phyloP scores from a whole-genome alignment of 2,888 invertebrate species.

The Spatulosminthurus flaviceps region DNA sequence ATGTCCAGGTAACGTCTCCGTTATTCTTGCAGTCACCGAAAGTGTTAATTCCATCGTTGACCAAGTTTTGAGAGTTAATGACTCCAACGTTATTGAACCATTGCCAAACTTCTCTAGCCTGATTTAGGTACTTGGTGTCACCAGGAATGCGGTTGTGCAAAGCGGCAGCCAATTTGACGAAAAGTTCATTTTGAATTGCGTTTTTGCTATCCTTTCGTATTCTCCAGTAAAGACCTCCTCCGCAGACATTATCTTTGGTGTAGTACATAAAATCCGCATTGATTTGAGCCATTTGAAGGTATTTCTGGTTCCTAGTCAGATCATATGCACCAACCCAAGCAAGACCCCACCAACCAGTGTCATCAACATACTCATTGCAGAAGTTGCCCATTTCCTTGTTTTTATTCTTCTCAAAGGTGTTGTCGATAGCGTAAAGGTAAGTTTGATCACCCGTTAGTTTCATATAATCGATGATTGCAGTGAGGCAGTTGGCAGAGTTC shows the following conservation, averaged over 20 bases:
- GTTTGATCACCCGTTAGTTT: conserved; percentile 44
- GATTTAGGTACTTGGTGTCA: conserved; percentile 54
- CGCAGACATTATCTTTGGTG: conserved; percentile 58
- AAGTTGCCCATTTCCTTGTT: conserved; percentile 47
- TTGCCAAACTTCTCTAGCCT: conserved; percentile 55
- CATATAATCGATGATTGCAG: conserved; percentile 59
- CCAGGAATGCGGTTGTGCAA: conserved; percentile 58
- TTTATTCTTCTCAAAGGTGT: conserved; percentile 40
- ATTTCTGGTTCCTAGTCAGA: conserved; percentile 57
- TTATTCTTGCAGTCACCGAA: conserved; percentile 55
- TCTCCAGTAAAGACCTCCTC: conserved; percentile 61
- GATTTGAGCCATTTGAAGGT: conserved; percentile 57
- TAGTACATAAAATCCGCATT: conserved; percentile 57
- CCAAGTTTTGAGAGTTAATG: conserved; percentile 56
- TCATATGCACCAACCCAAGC: conserved; percentile 60
- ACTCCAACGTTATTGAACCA: conserved; percentile 58
- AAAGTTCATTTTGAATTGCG: conserved; percentile 60
- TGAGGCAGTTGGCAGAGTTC: conserved; percentile 52
- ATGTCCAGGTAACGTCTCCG: conserved; percentile 56
- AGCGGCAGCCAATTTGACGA: conserved; percentile 55
- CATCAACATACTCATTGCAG: conserved; percentile 48
- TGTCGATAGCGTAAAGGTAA: conserved; percentile 54
- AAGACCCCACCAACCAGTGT: conserved; percentile 60
- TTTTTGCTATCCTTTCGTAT: conserved; percentile 59
- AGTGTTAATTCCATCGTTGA: conserved; percentile 58